phyloP scores from a whole-genome alignment of 2,113 vertebrate genomes.

The Gadus macrocephalus region DNA sequence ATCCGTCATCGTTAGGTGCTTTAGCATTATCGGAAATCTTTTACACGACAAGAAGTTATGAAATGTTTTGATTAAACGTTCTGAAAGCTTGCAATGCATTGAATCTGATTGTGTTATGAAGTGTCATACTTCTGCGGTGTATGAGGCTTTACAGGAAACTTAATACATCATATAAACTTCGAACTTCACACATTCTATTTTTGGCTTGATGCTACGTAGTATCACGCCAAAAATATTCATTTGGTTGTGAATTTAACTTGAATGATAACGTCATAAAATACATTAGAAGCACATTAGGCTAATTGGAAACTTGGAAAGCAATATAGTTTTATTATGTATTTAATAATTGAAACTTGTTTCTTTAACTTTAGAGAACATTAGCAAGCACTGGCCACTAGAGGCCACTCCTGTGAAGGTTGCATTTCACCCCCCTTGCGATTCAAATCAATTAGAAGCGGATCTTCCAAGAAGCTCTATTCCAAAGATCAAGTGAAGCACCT shows the following conservation, averaged over 20 bases:
- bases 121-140: too few relatives aligned
- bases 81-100: background rate
- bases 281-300: too few relatives aligned
- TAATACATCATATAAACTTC: too few relatives aligned
- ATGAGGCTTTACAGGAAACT: too few relatives aligned
- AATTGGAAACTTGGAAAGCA: too few relatives aligned
- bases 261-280: too few relatives aligned
- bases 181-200: too few relatives aligned
- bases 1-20: too few relatives aligned
- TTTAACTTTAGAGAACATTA: background rate
- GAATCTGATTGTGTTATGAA: background rate
- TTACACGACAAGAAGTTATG: background rate
- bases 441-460: background rate
- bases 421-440: background rate
- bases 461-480: background rate
- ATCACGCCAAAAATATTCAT: too few relatives aligned
- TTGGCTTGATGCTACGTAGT: too few relatives aligned
- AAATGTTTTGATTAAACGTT: constrained; percentile 2
- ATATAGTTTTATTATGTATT: too few relatives aligned
- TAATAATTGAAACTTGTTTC: background rate
- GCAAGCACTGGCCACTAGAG: constrained; percentile 34
- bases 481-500: background rate
- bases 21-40: constrained; percentile 2
- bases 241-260: too few relatives aligned
- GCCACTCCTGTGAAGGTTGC: constrained; percentile 38